These are phyloP conservation scores for Anisognathus igniventris DNA, from an alignment of 2,797 vertebrate species.

Conservation along the genomic window DNA sequence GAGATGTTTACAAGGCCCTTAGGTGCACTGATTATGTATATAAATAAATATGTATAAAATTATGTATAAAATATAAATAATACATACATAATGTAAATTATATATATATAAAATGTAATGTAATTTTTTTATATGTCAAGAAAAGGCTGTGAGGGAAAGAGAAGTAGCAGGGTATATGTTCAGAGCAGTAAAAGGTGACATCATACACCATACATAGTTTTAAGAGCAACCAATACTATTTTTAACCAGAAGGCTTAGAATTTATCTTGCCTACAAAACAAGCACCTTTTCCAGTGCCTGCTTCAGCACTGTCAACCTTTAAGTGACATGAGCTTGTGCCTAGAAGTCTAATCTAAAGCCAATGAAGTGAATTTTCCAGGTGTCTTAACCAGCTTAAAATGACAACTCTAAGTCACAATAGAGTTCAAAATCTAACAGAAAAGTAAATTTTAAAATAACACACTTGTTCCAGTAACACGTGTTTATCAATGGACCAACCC, in stretches of 20 bases:
- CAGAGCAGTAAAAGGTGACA: background rate
- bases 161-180: background rate
- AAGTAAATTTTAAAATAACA: background rate
- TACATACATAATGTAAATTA: background rate
- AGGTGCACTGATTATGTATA: background rate
- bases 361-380: background rate
- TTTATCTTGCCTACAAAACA: background rate
- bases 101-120: background rate
- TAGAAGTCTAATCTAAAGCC: background rate
- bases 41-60: background rate
- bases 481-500: background rate
- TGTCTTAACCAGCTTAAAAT: background rate
- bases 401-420: background rate
- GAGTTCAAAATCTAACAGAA: background rate
- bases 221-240: background rate
- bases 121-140: background rate
- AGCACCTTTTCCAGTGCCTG: background rate
- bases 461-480: background rate
- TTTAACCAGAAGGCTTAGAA: background rate
- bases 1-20: background rate
- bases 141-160: background rate
- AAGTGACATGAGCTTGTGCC: background rate
- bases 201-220: background rate
- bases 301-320: background rate
- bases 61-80: background rate